Evolutionary conservation across 2,888 invertebrate species (phyloP), one percentile per base, ranked within the genome.

Genomic region (Dolichopus griseipennis): DNA sequence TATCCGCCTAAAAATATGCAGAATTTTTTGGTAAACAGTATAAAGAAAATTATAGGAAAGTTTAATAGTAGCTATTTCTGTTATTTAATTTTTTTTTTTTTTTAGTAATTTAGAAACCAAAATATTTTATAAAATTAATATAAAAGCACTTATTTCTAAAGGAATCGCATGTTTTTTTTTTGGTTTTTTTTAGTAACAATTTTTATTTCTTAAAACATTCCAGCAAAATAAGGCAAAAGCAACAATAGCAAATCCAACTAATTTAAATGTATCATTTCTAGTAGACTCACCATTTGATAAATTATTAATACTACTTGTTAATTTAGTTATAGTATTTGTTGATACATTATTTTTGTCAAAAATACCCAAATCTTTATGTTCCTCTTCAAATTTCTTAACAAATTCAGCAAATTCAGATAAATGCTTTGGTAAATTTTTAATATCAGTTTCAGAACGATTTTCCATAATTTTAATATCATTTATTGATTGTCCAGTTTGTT

Each of bases 391-490:
- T 72, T 78, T 74, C 64, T 74, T 78, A 12, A 79, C 76, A 68
- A 81, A 86, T 76, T 85, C 86, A 74, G 92, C 87, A 77, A 92
- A 91, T 75, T 93, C 92, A 76, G 88, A 88, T 76, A 93, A 84
- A 80, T 93, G 93, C 75, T 85, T 88, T 7, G 93, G 93, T 70
- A 92, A 83, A 70, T 85, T 85, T 68, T 83, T 83, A 64, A 87
- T 83, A 74, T 87, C 87, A 69, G 84, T 86, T 76, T 86, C 84
- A 80, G 85, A 76, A 66, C 78, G 76, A 69, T 88, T 88, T 76
- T 90, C 89, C 65, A 90, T 85, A 67, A 91, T 85, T 79, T 85
- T 88, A 73, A 86, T 83, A 72, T 82, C 82, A 65, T 79, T 78
- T 33, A 2, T 69, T 70, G 41, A 52, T 52, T 12, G 18, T 5